Percentiles rank a stretch among this genome's conserved stretches.
Evolutionary conservation across 2,113 vertebrate genomes (phyloP).

Genomic region (Cettia cetti): DNA sequence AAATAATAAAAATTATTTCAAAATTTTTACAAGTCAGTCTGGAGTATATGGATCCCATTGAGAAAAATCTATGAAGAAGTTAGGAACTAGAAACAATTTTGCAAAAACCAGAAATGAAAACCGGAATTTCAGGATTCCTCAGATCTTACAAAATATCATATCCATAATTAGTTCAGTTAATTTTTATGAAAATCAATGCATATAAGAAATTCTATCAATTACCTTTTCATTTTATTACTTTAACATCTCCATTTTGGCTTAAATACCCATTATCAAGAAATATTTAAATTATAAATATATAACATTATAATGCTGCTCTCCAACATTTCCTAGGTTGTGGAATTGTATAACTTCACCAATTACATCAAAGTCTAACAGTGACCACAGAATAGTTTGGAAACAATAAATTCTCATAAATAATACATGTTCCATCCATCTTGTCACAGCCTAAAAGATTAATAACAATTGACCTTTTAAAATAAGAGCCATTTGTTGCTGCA

Average conservation of each 20-base stretch:
- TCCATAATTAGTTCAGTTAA: not conserved
- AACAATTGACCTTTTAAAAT: not conserved
- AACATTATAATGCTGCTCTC: not conserved
- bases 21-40: not conserved
- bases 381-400: not conserved
- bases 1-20: not conserved
- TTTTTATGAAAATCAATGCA: not conserved
- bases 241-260: not conserved
- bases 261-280: not conserved
- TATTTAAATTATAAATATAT: not conserved
- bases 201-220: not conserved
- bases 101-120: not conserved
- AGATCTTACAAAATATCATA: not conserved
- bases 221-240: not conserved
- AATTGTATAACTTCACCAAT: not conserved
- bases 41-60: not conserved
- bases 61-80: not conserved
- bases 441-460: not conserved
- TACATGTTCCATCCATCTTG: fast-evolving
- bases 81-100: not conserved
- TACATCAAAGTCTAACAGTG: not conserved
- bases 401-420: not conserved
- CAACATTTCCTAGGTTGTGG: not conserved
- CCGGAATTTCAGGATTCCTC: not conserved
- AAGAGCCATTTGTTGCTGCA: not conserved